Percentiles rank a stretch among this genome's conserved stretches.
Conservation (phyloP, 2,113 vertebrate species). For the Callaeas wilsoni region DNA sequence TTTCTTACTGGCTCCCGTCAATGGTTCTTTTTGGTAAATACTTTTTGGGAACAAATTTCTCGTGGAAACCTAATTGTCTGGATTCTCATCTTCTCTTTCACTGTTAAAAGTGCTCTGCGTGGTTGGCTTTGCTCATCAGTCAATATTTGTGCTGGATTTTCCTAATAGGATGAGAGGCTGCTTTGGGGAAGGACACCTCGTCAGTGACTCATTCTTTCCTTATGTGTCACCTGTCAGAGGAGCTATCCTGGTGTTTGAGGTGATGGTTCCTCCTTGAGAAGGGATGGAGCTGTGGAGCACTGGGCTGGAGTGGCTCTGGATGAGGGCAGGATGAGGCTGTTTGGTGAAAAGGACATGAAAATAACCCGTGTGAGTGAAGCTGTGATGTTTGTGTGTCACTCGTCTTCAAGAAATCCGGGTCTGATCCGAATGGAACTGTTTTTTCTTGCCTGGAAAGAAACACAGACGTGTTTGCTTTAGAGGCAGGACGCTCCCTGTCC, state of each 20-base stretch:
- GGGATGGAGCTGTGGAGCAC: neutral
- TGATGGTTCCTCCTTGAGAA: neutral
- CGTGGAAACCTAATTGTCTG: neutral
- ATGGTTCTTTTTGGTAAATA: neutral
- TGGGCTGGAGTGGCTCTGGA: too few species aligned
- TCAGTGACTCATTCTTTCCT: neutral
- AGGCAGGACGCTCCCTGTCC: neutral
- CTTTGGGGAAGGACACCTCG: neutral
- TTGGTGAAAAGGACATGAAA: neutral
- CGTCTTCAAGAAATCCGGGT: neutral
- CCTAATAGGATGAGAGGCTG: neutral
- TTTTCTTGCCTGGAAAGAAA: conserved; percentile 5
- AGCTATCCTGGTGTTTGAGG: neutral
- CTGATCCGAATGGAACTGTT: neutral
- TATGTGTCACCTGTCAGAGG: neutral
- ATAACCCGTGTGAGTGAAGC: neutral
- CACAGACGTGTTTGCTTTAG: neutral
- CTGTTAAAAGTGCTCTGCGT: neutral
- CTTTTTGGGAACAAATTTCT: neutral
- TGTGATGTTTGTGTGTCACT: neutral
- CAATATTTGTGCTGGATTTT: neutral
- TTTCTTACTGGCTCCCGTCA: neutral
- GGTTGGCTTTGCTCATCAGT: neutral
- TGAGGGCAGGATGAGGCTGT: neutral
- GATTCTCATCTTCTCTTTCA: neutral